Evolutionary conservation across 2,797 vertebrate genomes (phyloP), one percentile per base, ranked within the genome.

Genomic region (Anomalospiza imberbis): DNA sequence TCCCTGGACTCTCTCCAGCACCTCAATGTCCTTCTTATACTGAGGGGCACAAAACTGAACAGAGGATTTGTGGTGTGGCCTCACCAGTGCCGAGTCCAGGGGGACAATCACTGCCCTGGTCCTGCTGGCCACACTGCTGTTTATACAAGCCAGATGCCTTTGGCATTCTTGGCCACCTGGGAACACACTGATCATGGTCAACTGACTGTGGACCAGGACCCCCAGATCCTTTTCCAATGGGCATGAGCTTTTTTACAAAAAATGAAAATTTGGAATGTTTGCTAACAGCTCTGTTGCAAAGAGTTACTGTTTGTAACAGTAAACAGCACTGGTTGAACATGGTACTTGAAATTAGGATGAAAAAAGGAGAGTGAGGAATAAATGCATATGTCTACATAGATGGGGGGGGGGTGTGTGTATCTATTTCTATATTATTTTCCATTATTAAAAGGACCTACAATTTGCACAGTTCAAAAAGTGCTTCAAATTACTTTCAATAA

Each of bases 331-430:
- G 29, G 2, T 21, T 66, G 40, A 70, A 73, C 20, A 34, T 2
- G 3, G 7, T 57, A 40, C 34, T 42, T 47, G 26, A 85, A 83
- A 48, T 73, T 3, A 53, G 14, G 26, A 38, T 34, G 31, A 57
- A 65, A 80, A 86, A 63, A 38, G 12, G 20, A 85, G 20, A 79
- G 8, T 26, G 25, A 71, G 29, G 22, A 87, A 82, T 18, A 82
- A 82, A 87, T 20, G 19, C 2, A 4, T 57, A 25, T 29, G 5
- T n/a, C 9, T 26, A 10, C 25, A 34, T 19, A 36, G 34, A 51
- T 3, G 2, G 1, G 1, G 2, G 3, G n/a, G n/a, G 8, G 6
- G 38, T n/a, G 40, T 38, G 13, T 36, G 2, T n/a, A 36, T 26
- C 16, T 45, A 8, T 58, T 61, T 19, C 44, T 20, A 32, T 17